phyloP scores from a whole-genome alignment of 2,113 vertebrate genomes.

The Actenoides lindsayi region DNA sequence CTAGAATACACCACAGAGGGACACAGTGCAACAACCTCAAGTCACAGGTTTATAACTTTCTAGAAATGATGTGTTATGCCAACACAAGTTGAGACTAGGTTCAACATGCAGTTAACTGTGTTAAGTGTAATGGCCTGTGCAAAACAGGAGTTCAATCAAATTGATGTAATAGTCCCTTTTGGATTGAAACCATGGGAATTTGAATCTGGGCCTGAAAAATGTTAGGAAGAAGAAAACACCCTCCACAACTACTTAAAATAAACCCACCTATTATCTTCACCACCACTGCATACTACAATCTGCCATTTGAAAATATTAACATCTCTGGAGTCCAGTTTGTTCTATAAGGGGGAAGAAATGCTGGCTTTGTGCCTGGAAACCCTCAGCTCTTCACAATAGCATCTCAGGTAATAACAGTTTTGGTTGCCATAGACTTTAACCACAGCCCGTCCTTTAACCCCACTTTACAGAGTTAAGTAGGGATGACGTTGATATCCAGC shows the following conservation, averaged over 20 bases:
- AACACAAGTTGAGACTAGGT: not conserved
- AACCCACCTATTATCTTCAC: not conserved
- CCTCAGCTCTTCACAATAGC: constrained; percentile 37
- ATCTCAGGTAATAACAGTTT: constrained; percentile 46
- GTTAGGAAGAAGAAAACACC: not conserved
- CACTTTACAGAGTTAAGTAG: constrained; percentile 58
- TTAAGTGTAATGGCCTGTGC: not conserved
- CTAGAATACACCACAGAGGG: not conserved
- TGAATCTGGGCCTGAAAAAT: not conserved
- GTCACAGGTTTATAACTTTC: not conserved
- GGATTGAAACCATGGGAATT: constrained; percentile 8
- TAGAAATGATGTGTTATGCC: not conserved
- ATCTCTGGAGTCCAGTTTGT: constrained; percentile 63
- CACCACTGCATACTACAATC: not conserved
- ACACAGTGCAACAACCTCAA: not conserved
- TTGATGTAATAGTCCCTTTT: constrained; percentile 18
- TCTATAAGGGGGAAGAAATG: constrained; percentile 48
- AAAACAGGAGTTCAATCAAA: constrained; percentile 47
- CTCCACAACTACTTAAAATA: constrained; percentile 7
- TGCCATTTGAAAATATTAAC: constrained; percentile 62
- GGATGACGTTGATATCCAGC: constrained; percentile 62
- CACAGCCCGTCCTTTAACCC: constrained; percentile 42
- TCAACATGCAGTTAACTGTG: not conserved
- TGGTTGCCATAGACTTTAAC: constrained; percentile 31
- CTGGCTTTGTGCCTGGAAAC: constrained; percentile 63